These are phyloP conservation scores for Cerastis rubricosa DNA, from an alignment of 2,888 invertebrate species.

Conservation along the genomic window DNA sequence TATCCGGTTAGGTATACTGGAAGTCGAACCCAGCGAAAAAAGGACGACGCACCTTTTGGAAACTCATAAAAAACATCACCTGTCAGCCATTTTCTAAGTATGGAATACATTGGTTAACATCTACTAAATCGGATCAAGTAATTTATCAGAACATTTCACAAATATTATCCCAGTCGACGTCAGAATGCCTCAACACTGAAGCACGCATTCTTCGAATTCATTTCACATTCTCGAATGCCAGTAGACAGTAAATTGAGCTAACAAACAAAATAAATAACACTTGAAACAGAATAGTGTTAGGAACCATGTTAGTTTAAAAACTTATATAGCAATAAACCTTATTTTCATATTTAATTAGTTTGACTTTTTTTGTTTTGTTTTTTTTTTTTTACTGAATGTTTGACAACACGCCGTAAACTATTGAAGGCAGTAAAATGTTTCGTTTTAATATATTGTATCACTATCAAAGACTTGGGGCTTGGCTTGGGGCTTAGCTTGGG, in stretches of 20 bases:
- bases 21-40: neutral
- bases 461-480: too few species aligned
- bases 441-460: neutral
- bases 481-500: too few species aligned
- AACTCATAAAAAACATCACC: neutral
- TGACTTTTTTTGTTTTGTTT: neutral
- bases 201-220: conserved; percentile 11
- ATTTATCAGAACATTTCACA: neutral
- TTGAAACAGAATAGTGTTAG: too few species aligned
- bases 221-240: neutral
- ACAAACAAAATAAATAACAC: neutral
- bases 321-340: too few species aligned
- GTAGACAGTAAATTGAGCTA: conserved; percentile 5
- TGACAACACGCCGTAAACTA: neutral
- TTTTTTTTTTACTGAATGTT: neutral
- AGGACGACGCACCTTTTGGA: neutral
- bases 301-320: too few species aligned
- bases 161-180: conserved; percentile 8
- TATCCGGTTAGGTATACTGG: neutral
- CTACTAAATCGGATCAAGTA: neutral
- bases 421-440: neutral
- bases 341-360: neutral
- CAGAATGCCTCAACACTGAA: conserved; percentile 5
- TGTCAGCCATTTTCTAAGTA: neutral
- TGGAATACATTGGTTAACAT: neutral